Evolutionary conservation across 2,113 vertebrate species (phyloP), one percentile per base, ranked within the genome.

Genomic region (Alethe diademata): DNA sequence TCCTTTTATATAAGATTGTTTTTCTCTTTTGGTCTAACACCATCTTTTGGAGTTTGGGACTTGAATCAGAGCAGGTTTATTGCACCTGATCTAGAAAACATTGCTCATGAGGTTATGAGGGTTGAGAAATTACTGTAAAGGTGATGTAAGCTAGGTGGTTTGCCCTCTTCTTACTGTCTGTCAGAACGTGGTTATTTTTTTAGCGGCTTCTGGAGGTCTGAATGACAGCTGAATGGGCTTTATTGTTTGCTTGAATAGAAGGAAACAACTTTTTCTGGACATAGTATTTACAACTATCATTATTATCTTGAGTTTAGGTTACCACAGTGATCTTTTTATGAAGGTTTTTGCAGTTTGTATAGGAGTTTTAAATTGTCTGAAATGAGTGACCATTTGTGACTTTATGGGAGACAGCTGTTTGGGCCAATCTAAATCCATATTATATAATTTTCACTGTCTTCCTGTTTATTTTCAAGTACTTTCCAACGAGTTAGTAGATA

Each of bases 231-330:
- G 86, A 80, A 84, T 81, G 61, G 88, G 36, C 65, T 92, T 86
- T 84, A 84, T 86, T 87, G 80, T 95, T 93, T 95, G 95, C 69
- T 81, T 92, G 86, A 93, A 86, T 91, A 87, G 57, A 93, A 78
- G 86, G 80, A 95, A 93, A 67, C 72, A 78, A 71, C 83, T 93
- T 96, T 89, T 97, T 92, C 89, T 91, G 88, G 93, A 92, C 40
- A 29, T 42, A 67, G 61, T 84, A 81, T 91, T 91, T 91, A 75
- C 36, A 92, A 42, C 79, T 76, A 64, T 88, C 48, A 29, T 89
- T 92, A 76, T 93, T 93, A 84, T 80, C 56, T 75, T 78, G 80
- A 84, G 90, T 61, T 90, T 94, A 94, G 64, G 83, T 96, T 92
- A 64, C 65, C 64, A 42, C 61, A 74, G 47, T 74, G 69, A 91